phyloP scores from a whole-genome alignment of 2,888 invertebrate species.

The Ochropleura plecta region DNA sequence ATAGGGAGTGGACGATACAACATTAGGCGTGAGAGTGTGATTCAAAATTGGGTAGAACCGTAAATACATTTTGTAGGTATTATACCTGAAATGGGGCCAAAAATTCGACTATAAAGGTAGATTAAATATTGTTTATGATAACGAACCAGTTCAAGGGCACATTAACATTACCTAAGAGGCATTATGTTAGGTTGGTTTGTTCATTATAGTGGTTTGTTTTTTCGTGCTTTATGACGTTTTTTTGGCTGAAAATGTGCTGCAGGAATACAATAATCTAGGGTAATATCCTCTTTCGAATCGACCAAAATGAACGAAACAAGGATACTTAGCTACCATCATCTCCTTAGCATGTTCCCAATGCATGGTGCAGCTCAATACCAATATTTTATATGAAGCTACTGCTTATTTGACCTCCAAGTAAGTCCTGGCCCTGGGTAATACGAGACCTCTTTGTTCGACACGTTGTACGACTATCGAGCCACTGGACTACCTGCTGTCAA shows the following conservation, averaged over 20 bases:
- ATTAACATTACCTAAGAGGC: not conserved
- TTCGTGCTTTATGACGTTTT: not conserved
- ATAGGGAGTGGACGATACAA: conserved; percentile 11
- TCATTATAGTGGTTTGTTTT: too few species aligned
- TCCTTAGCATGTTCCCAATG: too few species aligned
- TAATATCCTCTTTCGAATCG: not conserved
- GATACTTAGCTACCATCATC: not conserved
- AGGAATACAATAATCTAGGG: too few species aligned
- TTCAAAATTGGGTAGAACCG: conserved; percentile 4
- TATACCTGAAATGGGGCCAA: not conserved
- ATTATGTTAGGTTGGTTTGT: not conserved
- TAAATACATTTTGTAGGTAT: conserved; percentile 1
- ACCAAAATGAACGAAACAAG: not conserved
- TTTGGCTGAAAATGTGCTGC: not conserved
- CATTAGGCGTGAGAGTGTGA: conserved; percentile 18
- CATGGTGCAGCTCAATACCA: too few species aligned
- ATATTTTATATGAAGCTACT: too few species aligned
- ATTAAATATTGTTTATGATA: conserved; percentile 35
- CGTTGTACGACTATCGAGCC: too few species aligned
- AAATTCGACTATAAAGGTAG: conserved; percentile 12
- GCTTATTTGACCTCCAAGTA: too few species aligned
- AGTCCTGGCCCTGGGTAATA: too few species aligned
- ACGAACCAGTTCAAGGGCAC: conserved; percentile 42
- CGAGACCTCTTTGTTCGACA: too few species aligned
- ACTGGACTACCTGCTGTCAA: too few species aligned